Base-by-base conservation (phyloP, 2,888 invertebrate genomes). In the Lasioglossum pauxillum region DNA sequence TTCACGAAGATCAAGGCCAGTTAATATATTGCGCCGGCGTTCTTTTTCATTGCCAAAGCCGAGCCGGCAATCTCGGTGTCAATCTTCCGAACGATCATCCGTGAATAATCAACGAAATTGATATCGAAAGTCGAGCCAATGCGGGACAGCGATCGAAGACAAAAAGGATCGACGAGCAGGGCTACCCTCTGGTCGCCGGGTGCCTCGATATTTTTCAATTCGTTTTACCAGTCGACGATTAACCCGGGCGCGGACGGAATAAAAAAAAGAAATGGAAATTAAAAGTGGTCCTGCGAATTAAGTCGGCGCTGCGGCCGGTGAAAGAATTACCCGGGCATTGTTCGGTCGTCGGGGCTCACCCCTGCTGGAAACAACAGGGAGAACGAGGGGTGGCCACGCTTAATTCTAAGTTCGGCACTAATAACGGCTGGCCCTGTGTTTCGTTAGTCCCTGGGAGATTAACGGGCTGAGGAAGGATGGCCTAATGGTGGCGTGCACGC, bases 351-450 rank as follows among this genome's bases (percentile, higher is more conserved):
- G 53, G 75, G 64, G 78, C 69, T 78, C 67, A 72, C 84, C 90
- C 84, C 78, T 44, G 67, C 75, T 76, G 85, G 85, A 90, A 89
- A 91, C 90, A 91, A 91, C 90, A 75, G 88, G 75, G 74, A 49
- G 76, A 53, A 41, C 35, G 82, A 67, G 76, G 74, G 69, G 41
- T 60, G 71, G 35, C 35, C 67, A 19, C 67, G 88, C 87, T 90
- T 88, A 88, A 88, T 90, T 90, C 88, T 90, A 92, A 92, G 92
- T 92, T 91, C 91, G 88, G 85, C 90, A 84, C 90, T 92, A 92
- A 92, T 92, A 91, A 92, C 87, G 88, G 82, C 64, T 74, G 57
- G 81, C 76, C 89, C 88, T 78, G 86, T 90, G 89, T 92, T 92
- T 90, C 88, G 89, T 88, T 91, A 90, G 84, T 81, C 90, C 90